Conservation (phyloP, 2,797 vertebrate genomes). For the Xenentodon cancila region DNA sequence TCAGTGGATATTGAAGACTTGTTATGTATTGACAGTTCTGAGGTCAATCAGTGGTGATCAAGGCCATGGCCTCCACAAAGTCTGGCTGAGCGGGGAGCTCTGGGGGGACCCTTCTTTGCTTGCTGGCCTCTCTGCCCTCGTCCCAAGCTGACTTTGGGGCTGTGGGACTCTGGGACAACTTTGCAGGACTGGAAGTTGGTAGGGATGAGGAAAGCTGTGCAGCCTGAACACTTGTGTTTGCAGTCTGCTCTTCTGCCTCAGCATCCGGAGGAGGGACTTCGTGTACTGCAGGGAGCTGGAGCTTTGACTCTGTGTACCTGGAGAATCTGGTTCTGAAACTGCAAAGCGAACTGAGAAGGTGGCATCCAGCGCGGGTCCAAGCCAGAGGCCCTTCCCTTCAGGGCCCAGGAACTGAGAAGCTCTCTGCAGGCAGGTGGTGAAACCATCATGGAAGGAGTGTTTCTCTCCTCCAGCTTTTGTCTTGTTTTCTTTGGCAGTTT, state of each 20-base stretch:
- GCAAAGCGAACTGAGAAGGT: slow-evolving; percentile 36
- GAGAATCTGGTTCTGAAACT: slow-evolving; percentile 24
- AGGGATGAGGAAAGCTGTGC: background rate
- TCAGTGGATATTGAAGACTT: background rate
- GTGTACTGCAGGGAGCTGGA: slow-evolving; percentile 36
- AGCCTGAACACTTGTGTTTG: background rate
- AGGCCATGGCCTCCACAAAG: slow-evolving; percentile 80
- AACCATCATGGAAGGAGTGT: slow-evolving; percentile 65
- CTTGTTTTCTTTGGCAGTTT: slow-evolving; percentile 4
- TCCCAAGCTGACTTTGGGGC: slow-evolving; percentile 23
- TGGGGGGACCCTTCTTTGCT: slow-evolving; percentile 34
- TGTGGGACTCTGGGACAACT: slow-evolving; percentile 3
- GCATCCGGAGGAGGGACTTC: slow-evolving; percentile 46
- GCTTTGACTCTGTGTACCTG: background rate
- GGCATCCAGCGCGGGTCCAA: slow-evolving; percentile 39
- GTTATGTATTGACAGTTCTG: slow-evolving; percentile 17
- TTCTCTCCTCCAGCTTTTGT: slow-evolving; percentile 23
- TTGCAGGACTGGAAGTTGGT: slow-evolving; percentile 10
- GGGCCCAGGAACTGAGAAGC: slow-evolving; percentile 70
- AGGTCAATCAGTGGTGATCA: slow-evolving; percentile 36
- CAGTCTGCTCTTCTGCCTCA: slow-evolving; percentile 35
- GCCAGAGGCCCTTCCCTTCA: slow-evolving; percentile 51
- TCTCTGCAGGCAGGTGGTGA: slow-evolving; percentile 70
- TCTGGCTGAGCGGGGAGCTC: slow-evolving; percentile 31
- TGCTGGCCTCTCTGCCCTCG: slow-evolving; percentile 5